Percentiles rank a stretch among this genome's conserved stretches.
Conservation (phyloP, 2,888 invertebrate species). For the Diplazon laetatorius region DNA sequence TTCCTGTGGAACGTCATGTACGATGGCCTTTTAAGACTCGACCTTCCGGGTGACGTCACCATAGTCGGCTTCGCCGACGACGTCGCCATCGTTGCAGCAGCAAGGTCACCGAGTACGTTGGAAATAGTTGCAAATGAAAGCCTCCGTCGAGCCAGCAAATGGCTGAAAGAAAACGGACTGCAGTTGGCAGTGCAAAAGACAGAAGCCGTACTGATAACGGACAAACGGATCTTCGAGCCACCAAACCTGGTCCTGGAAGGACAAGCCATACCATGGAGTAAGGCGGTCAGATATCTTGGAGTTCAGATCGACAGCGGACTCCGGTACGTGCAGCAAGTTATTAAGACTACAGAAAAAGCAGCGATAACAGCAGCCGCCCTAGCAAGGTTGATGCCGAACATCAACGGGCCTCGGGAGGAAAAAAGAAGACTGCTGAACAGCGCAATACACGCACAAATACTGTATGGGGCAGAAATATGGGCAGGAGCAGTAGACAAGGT, state of each 20-base stretch:
- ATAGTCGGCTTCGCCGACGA: conserved; percentile 37
- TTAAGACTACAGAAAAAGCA: neutral
- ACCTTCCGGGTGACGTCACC: conserved; percentile 1
- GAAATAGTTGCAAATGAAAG: neutral
- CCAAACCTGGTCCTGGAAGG: too few relatives aligned
- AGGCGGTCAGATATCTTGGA: conserved; percentile 7
- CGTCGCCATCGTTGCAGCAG: conserved; percentile 12
- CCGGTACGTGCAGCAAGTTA: neutral
- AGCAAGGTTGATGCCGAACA: conserved; percentile 60
- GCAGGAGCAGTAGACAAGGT: neutral
- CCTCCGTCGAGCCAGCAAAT: conserved; percentile 25
- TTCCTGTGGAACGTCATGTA: conserved; percentile 48
- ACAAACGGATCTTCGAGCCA: too few relatives aligned
- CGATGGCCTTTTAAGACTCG: conserved; percentile 34
- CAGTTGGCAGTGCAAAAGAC: conserved; percentile 33
- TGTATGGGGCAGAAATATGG: too few relatives aligned
- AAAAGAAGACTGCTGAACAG: conserved; percentile 50
- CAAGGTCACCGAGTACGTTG: conserved; percentile 15
- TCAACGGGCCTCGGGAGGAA: conserved; percentile 41
- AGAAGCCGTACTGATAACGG: conserved; percentile 5
- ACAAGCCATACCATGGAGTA: too few relatives aligned
- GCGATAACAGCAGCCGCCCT: conserved; percentile 26
- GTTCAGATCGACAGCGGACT: conserved; percentile 4
- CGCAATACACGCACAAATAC: conserved; percentile 17
- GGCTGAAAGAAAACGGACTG: conserved; percentile 27